Evolutionary conservation across 2,797 vertebrate genomes (phyloP), one percentile per base, ranked within the genome.

Genomic region (Cephalopachus bancanus): DNA sequence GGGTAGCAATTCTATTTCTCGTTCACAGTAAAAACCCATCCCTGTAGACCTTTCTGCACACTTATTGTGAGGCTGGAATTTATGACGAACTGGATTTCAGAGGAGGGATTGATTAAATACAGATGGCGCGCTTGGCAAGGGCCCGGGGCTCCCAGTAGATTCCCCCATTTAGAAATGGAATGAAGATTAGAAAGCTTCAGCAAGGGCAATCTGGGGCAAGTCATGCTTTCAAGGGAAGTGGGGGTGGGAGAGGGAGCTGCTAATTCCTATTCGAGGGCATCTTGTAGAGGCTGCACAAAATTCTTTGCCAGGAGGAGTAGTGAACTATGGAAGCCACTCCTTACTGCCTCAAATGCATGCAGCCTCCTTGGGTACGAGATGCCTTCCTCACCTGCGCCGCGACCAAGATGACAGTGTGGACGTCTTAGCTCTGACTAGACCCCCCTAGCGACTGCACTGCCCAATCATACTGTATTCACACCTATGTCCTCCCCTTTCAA

Each of bases 61-160:
- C 62, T 65, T 49, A 85, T 53, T 10, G 75, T 67, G 59, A 92
- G 55, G 59, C 97, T 89, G 92, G 91, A 89, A 79, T 95, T 86
- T 92, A 16, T 89, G 87, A 92, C 0, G 30, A 76, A 83, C 78
- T 95, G 76, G 62, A 76, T 92, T 97, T 97, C 97, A 69, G 88
- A 95, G 88, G 28, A 86, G 44, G 83, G 87, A 92, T 51, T 90
- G 93, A 96, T 95, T 84, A 86, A 80, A 89, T 88, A 79, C 87
- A 94, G 81, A 95, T 87, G 91, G 88, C 96, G 79, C 2, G 0
- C 74, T 94, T 97, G 93, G 94, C 96, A 94, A 93, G 72, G 85
- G 79, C 81, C 87, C 53, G 86, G 95, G 96, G 81, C 81, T 97
- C 92, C 93, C 91, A 64, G 80, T 59, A 94, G 92, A 95, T 80